A percentile compares a stretch with the other conserved stretches of the same genome.
These are phyloP conservation scores for Clepsis dumicolana DNA, from an alignment of 2,888 invertebrate genomes.

Conservation along the genomic window DNA sequence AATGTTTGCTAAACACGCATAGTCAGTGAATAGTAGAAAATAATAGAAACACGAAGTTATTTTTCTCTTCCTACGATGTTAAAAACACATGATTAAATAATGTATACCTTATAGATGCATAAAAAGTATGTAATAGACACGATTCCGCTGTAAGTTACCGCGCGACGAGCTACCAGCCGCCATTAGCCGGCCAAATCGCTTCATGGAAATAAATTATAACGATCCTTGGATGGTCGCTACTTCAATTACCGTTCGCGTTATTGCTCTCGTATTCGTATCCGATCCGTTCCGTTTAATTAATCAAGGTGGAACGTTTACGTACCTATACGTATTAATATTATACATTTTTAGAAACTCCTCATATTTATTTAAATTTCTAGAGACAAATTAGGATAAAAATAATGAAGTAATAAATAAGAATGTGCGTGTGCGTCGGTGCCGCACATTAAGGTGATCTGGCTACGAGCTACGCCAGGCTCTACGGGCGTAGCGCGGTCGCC, in stretches of 20 bases:
- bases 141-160: conserved; percentile 26
- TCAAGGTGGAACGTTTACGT: conserved; percentile 12
- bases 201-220: conserved; percentile 69
- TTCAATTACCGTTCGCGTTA: conserved; percentile 45
- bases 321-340: not conserved
- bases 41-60: not conserved
- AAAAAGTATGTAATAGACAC: not conserved
- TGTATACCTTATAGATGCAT: not conserved
- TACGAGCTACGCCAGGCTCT: conserved; percentile 27
- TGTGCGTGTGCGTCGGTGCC: not conserved
- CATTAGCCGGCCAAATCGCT: conserved; percentile 64
- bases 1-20: not conserved
- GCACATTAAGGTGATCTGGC: not conserved
- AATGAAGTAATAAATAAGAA: not conserved
- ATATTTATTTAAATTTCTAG: not conserved
- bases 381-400: not conserved
- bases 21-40: not conserved
- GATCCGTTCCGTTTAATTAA: conserved; percentile 37
- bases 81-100: not conserved
- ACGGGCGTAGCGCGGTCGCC: conserved; percentile 51
- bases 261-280: conserved; percentile 45
- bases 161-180: conserved; percentile 44
- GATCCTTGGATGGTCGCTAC: conserved; percentile 58
- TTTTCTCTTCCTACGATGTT: not conserved
- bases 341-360: not conserved